phyloP scores from a whole-genome alignment of 2,888 invertebrate genomes.

The Lucinisca nassula region DNA sequence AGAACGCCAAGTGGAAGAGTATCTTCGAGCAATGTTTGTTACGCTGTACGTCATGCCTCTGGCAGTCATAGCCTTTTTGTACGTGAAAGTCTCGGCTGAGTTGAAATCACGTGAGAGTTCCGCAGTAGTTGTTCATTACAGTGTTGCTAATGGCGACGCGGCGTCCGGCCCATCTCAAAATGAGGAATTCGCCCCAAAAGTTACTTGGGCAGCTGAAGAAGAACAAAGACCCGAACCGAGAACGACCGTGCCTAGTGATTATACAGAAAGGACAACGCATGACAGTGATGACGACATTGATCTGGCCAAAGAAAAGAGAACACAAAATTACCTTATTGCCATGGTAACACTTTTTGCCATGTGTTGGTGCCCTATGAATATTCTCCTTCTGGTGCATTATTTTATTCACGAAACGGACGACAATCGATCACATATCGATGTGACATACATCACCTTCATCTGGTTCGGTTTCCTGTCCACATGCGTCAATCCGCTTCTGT shows the following conservation, averaged over 20 bases:
- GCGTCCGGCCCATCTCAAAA: conserved; percentile 1
- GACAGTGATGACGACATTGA: conserved; percentile 86
- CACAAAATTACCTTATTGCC: conserved; percentile 91
- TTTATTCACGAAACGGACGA: conserved; percentile 92
- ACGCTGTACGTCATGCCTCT: conserved; percentile 90
- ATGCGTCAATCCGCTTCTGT: conserved; percentile 91
- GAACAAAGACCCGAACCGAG: background rate
- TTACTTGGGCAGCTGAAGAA: conserved; percentile 43
- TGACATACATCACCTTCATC: conserved; percentile 91
- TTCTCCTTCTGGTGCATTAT: conserved; percentile 90
- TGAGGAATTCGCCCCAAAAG: conserved; percentile 35
- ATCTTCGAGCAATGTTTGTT: conserved; percentile 86
- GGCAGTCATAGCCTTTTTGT: conserved; percentile 91
- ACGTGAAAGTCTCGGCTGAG: conserved; percentile 91
- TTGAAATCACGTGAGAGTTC: conserved; percentile 86
- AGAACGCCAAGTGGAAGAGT: conserved; percentile 84
- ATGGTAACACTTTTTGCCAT: conserved; percentile 92
- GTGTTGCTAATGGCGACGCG: conserved; percentile 34
- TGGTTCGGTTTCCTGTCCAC: conserved; percentile 92
- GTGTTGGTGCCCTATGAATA: conserved; percentile 92
- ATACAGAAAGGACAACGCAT: conserved; percentile 73
- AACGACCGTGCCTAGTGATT: conserved; percentile 18
- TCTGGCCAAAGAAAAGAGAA: conserved; percentile 90
- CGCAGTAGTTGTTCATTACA: conserved; percentile 78
- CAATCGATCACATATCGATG: conserved; percentile 91